Base-by-base conservation (phyloP, 2,888 invertebrate species). In the Proisotoma minuta region DNA sequence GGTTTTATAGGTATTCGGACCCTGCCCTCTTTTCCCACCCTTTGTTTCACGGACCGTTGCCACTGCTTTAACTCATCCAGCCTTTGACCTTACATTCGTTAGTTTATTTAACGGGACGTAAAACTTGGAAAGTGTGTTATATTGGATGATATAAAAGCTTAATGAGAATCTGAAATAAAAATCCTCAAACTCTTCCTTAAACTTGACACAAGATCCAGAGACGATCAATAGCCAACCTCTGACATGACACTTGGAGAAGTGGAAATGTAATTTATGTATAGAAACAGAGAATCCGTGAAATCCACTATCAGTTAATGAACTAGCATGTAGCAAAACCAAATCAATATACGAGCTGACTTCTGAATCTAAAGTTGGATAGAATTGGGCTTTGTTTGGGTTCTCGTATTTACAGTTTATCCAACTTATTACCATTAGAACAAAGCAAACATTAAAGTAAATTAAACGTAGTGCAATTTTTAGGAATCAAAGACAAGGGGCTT, bases 1-100 rank as follows among this genome's bases (percentile, higher is more conserved):
- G 50, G 50, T 27, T 27, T 51, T 51, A 27, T 51, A n/a, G n/a
- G n/a, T 51, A 51, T 51, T 51, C 51, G 43, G 43, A 20, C 18
- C 43, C 43, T 18, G 18, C 43, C 43, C 43, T 43, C 20, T 20
- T 43, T 43, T 43, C 20, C 18, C 43, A 43, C 43, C 20, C 34
- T 43, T n/a, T 5, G 5, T 20, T 43, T 43, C 43, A 43, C 43
- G 43, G 43, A 15, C 43, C 43, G 43, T 43, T 43, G 43, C 43
- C 43, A 43, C 5, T 15, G 43, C 43, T 4, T 43, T 43, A 34
- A 15, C 8, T 43, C 18, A 15, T 20, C 43, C 43, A 43, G 43
- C 20, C 43, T 43, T 20, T n/a, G 10, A n/a, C n/a, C n/a, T n/a
- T n/a, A n/a, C n/a, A n/a, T 43, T 15, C 43, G 18, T 43, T 43